Evolutionary conservation across 2,888 invertebrate species (phyloP), one percentile per base, ranked within the genome.

Genomic region (Standfussiana lucernea): DNA sequence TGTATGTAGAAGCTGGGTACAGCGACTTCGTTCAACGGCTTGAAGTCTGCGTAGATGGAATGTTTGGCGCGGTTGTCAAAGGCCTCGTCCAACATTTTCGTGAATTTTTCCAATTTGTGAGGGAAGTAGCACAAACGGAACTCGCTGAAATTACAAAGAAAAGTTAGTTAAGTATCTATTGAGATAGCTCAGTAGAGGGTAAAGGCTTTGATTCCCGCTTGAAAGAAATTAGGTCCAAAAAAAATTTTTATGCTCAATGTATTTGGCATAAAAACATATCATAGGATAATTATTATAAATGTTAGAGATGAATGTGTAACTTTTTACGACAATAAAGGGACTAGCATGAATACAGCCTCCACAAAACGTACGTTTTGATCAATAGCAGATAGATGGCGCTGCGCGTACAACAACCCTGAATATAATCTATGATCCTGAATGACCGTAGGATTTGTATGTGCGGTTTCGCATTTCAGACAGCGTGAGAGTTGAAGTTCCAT

Each of bases 101-200:
- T 97, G 95, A 99, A 99, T 40, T 97, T 96, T 65, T 97, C 96
- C 88, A 99, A 93, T 83, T 97, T 97, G 93, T 99, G 99, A 0
- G 99, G 99, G 95, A 98, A 99, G 95, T 99, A 99, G 47, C 98
- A 99, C 47, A 99, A 95, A 2, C 99, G 97, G 94, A 99, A 99
- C 90, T 98, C 98, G 90, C 98, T 98, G 94, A 64, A 95, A 95
- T 82, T 32, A 74, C 0, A 79, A 53, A 73, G 0, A 0, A 75
- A 65, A 56, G 15, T 73, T 21, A 45, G 28, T 76, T 3, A 37
- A 5, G 13, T 7, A 37, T 6, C 6, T 62, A 37, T 35, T n/a
- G 15, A 13, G 10, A 7, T 8, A 56, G n/a, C 24, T 11, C 7
- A 62, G 47, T 35, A 15, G n/a, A 32, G 8, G 13, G 1, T n/a